A percentile compares a stretch with the other conserved stretches of the same genome.
Conservation (phyloP, 2,888 invertebrate genomes). For the Elaeidobius kamerunicus region DNA sequence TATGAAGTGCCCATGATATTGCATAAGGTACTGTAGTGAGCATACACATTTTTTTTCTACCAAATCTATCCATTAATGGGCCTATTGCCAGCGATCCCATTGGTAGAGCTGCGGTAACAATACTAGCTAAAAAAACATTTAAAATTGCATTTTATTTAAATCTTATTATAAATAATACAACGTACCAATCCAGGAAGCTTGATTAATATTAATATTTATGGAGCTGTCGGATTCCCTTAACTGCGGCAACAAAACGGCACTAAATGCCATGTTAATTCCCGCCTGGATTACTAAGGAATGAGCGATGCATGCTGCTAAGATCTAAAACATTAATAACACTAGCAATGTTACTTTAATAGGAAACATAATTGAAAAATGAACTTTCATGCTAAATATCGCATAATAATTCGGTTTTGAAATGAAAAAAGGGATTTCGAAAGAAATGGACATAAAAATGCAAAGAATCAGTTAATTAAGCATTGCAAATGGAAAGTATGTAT, state of each 20-base stretch:
- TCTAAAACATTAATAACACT: too few species aligned
- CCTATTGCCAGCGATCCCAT: slow-evolving; percentile 54
- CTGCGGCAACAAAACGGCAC: slow-evolving; percentile 55
- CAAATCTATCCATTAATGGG: slow-evolving; percentile 56
- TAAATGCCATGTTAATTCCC: slow-evolving; percentile 58
- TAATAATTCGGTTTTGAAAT: neutral
- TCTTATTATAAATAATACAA: neutral
- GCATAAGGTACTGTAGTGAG: slow-evolving; percentile 51
- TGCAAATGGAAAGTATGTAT: neutral
- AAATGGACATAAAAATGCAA: neutral
- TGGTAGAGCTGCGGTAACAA: slow-evolving; percentile 55
- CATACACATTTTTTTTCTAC: slow-evolving; percentile 52
- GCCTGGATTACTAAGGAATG: slow-evolving; percentile 55
- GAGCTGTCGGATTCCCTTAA: slow-evolving; percentile 45
- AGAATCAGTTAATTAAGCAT: neutral
- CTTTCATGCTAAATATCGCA: neutral
- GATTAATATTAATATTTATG: slow-evolving; percentile 46
- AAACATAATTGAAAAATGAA: too few species aligned
- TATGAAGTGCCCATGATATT: slow-evolving; percentile 52
- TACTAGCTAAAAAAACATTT: slow-evolving; percentile 49
- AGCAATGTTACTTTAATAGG: too few species aligned
- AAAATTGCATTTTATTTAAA: neutral
- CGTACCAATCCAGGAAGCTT: slow-evolving; percentile 58
- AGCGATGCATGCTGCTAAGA: slow-evolving; percentile 50
- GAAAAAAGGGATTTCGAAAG: neutral